A percentile compares a stretch with the other conserved stretches of the same genome.
Conservation (phyloP, 2,113 vertebrate genomes). For the Cyprinodon tularosa region DNA sequence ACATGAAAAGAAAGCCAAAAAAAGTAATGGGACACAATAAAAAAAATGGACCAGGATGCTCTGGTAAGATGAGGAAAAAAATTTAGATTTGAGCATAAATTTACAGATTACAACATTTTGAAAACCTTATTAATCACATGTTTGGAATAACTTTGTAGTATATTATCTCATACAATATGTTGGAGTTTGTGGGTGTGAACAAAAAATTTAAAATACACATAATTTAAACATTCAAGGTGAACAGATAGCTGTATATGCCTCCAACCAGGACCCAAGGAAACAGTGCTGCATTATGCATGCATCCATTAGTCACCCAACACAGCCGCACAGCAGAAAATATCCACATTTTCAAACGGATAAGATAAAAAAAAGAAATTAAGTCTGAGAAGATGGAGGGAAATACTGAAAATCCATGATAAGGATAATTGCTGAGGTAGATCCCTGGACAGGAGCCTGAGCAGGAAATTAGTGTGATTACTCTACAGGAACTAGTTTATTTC, state of each 20-base stretch:
- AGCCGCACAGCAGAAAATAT: neutral
- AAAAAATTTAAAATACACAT: no score
- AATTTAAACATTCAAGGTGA: no score
- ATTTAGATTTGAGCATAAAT: neutral
- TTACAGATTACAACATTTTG: neutral
- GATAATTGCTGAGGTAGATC: conserved; percentile 35
- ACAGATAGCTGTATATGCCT: neutral
- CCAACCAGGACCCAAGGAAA: neutral
- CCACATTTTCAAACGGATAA: neutral
- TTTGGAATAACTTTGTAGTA: neutral
- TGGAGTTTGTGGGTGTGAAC: no score
- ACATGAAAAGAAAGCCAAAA: no score
- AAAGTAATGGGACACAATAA: neutral
- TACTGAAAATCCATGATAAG: conserved; percentile 26
- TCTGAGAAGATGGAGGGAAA: neutral
- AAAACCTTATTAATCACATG: neutral
- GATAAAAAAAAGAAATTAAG: conserved; percentile 14
- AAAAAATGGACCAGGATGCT: neutral
- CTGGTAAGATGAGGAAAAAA: neutral
- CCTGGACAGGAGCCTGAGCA: conserved; percentile 20
- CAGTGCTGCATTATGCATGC: neutral
- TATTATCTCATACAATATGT: no score
- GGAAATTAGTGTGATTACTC: conserved; percentile 51
- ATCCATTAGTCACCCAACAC: neutral
- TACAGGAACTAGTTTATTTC: conserved; percentile 47